Percentiles rank a stretch among this genome's conserved stretches.
Conservation (phyloP, 2,888 invertebrate genomes). For the Teinopalpus imperialis region DNA sequence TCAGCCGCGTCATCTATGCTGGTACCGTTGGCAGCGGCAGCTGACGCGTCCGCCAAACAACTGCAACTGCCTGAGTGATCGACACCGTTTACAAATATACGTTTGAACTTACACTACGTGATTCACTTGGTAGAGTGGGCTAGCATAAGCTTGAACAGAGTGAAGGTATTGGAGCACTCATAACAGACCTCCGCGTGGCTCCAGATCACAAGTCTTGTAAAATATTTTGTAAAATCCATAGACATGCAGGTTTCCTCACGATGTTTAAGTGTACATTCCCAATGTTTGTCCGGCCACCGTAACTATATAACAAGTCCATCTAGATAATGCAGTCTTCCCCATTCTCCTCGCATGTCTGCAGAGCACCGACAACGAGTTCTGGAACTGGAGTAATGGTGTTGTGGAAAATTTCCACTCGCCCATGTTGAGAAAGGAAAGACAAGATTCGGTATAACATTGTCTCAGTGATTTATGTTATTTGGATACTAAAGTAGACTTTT, state of each 20-base stretch:
- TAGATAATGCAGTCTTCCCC: no score
- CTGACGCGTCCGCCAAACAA: slow-evolving; percentile 64
- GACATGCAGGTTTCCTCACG: no score
- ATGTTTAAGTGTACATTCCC: no score
- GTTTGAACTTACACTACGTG: slow-evolving; percentile 40
- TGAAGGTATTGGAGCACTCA: no score
- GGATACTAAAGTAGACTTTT: no score
- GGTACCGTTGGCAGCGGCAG: slow-evolving; percentile 71
- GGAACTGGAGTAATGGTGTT: slow-evolving; percentile 61
- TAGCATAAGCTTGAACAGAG: no score
- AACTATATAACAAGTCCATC: no score
- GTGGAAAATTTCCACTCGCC: slow-evolving; percentile 35
- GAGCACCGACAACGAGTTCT: slow-evolving; percentile 61
- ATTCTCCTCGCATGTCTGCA: slow-evolving; percentile 30
- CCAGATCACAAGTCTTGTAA: no score
- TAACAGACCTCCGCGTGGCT: no score
- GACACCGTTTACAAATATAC: slow-evolving; percentile 70
- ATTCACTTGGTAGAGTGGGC: slow-evolving; percentile 36
- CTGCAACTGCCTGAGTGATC: slow-evolving; percentile 72
- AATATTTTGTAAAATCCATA: no score
- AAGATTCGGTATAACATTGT: slow-evolving; percentile 26
- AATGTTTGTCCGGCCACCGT: no score
- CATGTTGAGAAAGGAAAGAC: slow-evolving; percentile 37
- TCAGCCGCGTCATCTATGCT: slow-evolving; percentile 71
- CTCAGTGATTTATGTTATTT: no score